Base-by-base conservation (phyloP, 2,888 invertebrate genomes). In the Pemphredon lugubris region DNA sequence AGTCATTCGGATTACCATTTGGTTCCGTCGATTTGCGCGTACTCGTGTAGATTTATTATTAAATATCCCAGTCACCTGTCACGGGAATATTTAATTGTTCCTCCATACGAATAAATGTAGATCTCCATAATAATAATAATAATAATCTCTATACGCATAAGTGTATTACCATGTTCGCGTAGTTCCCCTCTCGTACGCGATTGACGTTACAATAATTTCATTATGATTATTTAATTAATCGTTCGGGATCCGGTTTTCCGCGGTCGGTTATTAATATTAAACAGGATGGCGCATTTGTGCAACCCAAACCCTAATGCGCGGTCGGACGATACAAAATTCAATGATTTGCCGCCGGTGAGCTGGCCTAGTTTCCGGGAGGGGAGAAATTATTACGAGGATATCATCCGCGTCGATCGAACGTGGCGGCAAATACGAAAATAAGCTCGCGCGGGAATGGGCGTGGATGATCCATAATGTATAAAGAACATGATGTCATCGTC, bases 381-480 rank as follows among this genome's bases (percentile, higher is more conserved):
- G 61, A 67, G n/a, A 55, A 40, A 59, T 50, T 30, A 23, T 70
- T 61, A 60, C 60, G 70, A n/a, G n/a, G n/a, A 58, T 60, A 64
- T 48, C 59, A 60, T 73, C 42, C 26, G 44, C 45, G 34, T 32
- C 51, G n/a, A n/a, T n/a, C n/a, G n/a, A n/a, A n/a, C n/a, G n/a
- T n/a, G n/a, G 30, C 30, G 59, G 23, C 44, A 42, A 57, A 54
- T 69, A 69, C 58, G 54, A 61, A 65, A 51, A 37, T 48, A 34
- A 18, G 26, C 23, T 34, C 57, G 26, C 39, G 26, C 57, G 39
- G 20, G 42, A 26, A 48, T 76, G 63, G 64, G 69, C 57, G 66
- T 63, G 42, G 69, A 54, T 55, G 67, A 48, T 75, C 74, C 61
- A 59, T 74, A 64, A 75, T 71, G 39, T 60, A 74, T 59, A 16